A percentile compares a stretch with the other conserved stretches of the same genome.
Evolutionary conservation across 2,888 invertebrate genomes (phyloP).

Genomic region (Pterobdella sp.): DNA sequence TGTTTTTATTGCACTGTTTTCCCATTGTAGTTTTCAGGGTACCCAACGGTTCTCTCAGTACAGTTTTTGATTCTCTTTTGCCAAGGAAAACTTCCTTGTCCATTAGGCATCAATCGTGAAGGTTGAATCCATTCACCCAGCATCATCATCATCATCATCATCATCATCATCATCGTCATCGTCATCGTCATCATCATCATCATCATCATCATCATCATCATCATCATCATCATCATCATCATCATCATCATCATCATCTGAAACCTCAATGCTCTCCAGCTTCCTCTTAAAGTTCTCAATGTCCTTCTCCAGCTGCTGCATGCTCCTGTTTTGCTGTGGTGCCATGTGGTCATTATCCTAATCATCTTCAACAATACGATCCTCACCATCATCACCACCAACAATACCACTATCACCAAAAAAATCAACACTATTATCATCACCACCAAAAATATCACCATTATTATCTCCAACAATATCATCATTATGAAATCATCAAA

Average conservation of each 20-base stretch:
- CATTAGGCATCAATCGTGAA: background rate
- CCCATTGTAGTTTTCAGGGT: no score
- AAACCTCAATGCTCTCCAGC: constrained; percentile 47
- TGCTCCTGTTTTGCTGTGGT: constrained; percentile 45
- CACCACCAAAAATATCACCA: no score
- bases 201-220: background rate
- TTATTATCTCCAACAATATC: no score
- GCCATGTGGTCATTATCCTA: background rate
- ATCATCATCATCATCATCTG: background rate
- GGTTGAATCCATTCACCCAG: no score
- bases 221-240: background rate
- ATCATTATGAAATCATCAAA: no score
- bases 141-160: background rate
- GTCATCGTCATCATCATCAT: background rate
- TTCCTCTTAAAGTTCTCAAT: constrained; percentile 46
- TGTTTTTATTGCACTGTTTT: no score
- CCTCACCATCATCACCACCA: background rate
- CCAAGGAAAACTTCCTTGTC: no score
- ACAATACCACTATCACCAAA: background rate
- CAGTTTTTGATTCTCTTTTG: no score
- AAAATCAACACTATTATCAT: no score
- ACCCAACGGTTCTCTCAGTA: no score
- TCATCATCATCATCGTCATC: background rate
- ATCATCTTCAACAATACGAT: background rate
- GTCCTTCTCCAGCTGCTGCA: constrained; percentile 52